A percentile compares a stretch with the other conserved stretches of the same genome.
These are phyloP conservation scores for Rhynchonycteris naso DNA, from an alignment of 2,797 vertebrate genomes.

Conservation along the genomic window DNA sequence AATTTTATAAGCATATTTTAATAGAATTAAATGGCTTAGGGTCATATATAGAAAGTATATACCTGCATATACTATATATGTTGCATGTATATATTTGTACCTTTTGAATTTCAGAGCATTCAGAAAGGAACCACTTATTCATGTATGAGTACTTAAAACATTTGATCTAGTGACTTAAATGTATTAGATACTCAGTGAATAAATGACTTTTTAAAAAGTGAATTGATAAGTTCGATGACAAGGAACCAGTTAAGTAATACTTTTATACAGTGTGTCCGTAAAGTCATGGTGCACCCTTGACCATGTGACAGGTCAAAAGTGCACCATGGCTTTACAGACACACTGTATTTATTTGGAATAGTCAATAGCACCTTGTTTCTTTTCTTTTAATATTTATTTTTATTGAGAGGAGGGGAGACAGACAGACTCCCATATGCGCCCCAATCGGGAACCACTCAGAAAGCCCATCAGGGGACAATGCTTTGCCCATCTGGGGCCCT, in stretches of 20 bases:
- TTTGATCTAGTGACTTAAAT: conserved; percentile 46
- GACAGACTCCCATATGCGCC: no score
- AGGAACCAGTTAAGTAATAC: neutral
- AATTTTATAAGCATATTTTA: conserved; percentile 30
- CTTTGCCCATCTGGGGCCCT: no score
- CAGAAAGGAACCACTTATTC: neutral
- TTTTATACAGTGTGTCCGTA: no score
- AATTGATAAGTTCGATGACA: conserved; percentile 26
- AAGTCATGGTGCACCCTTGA: no score
- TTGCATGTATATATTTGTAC: neutral
- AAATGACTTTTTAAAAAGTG: neutral
- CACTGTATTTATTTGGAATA: conserved; percentile 10
- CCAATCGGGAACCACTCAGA: no score
- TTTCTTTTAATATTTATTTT: no score
- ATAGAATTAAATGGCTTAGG: conserved; percentile 45
- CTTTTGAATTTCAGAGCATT: conserved; percentile 36
- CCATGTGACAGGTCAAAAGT: no score
- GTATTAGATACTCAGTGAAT: neutral
- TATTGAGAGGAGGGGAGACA: no score
- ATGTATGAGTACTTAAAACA: neutral
- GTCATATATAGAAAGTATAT: neutral
- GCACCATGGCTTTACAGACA: no score
- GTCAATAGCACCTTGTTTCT: conserved; percentile 29
- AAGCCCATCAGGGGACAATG: no score
- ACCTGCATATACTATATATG: neutral